These are phyloP conservation scores for Pyrocoelia pectoralis DNA, from an alignment of 2,888 invertebrate species.

Conservation along the genomic window DNA sequence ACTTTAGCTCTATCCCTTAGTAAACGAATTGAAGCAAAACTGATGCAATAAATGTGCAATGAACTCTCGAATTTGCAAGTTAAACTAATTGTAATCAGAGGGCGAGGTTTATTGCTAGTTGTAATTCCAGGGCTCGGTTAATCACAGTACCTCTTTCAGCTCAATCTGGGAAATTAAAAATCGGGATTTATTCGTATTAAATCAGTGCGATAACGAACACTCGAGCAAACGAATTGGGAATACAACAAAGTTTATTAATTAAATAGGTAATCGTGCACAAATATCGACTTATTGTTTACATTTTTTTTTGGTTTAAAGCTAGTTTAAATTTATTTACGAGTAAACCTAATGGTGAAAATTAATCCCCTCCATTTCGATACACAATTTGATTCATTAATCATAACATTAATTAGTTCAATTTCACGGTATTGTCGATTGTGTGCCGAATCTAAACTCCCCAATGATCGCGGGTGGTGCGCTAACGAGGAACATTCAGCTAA, in stretches of 20 bases:
- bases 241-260: constrained; percentile 29
- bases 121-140: constrained; percentile 20
- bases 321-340: constrained; percentile 44
- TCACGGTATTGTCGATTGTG: constrained; percentile 45
- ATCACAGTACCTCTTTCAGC: constrained; percentile 27
- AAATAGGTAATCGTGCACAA: constrained; percentile 38
- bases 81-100: constrained; percentile 27
- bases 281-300: constrained; percentile 44
- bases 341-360: constrained; percentile 30
- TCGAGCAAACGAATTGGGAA: constrained; percentile 26
- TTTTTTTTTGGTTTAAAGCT: constrained; percentile 38
- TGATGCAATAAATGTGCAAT: constrained; percentile 5
- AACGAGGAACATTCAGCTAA: constrained; percentile 49
- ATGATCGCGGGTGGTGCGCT: constrained; percentile 41
- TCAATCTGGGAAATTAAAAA: constrained; percentile 33
- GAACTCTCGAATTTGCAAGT: constrained; percentile 28
- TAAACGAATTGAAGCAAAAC: constrained; percentile 15
- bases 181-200: constrained; percentile 28
- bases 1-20: neutral
- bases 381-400: constrained; percentile 48
- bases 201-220: constrained; percentile 27
- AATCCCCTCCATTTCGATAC: constrained; percentile 31
- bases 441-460: constrained; percentile 40
- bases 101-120: constrained; percentile 22
- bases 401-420: constrained; percentile 48